Evolutionary conservation across 2,888 invertebrate genomes (phyloP).

Genomic region (Ophion obscuratus): DNA sequence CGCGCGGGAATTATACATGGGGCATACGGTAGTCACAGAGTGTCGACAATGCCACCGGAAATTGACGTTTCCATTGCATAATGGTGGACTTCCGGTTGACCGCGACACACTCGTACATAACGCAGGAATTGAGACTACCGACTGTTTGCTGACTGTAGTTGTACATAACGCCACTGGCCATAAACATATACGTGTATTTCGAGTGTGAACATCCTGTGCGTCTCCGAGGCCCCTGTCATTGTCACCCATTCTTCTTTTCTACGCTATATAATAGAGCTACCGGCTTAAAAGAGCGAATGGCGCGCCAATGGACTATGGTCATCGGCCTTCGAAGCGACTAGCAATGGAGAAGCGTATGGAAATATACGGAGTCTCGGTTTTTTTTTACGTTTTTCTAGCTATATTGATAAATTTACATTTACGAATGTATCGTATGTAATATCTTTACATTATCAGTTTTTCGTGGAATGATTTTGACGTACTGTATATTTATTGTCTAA

Average conservation of each 20-base stretch:
- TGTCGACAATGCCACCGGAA: conserved; percentile 71
- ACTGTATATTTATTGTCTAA: background rate
- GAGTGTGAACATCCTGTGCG: conserved; percentile 9
- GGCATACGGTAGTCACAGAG: conserved; percentile 61
- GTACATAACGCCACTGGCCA: conserved; percentile 26
- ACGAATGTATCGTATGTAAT: background rate
- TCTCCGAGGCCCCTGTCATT: conserved; percentile 70
- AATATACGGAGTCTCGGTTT: background rate
- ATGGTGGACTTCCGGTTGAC: conserved; percentile 80
- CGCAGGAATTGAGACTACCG: conserved; percentile 35
- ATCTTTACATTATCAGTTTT: background rate
- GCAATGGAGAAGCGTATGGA: conserved; percentile 14
- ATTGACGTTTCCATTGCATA: conserved; percentile 82
- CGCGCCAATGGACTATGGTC: conserved; percentile 43
- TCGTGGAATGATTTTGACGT: background rate
- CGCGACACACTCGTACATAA: conserved; percentile 68
- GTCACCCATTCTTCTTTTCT: conserved; percentile 64
- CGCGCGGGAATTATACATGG: conserved; percentile 47
- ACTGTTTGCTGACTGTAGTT: conserved; percentile 41
- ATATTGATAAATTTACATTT: background rate
- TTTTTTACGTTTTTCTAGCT: background rate
- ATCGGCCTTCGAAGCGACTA: conserved; percentile 18
- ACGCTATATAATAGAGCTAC: conserved; percentile 64
- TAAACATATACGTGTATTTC: conserved; percentile 1
- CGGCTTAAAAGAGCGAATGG: conserved; percentile 76